Percentiles rank a stretch among this genome's conserved stretches.
phyloP scores from a whole-genome alignment of 2,888 invertebrate species.

The Hymenopus coronatus region DNA sequence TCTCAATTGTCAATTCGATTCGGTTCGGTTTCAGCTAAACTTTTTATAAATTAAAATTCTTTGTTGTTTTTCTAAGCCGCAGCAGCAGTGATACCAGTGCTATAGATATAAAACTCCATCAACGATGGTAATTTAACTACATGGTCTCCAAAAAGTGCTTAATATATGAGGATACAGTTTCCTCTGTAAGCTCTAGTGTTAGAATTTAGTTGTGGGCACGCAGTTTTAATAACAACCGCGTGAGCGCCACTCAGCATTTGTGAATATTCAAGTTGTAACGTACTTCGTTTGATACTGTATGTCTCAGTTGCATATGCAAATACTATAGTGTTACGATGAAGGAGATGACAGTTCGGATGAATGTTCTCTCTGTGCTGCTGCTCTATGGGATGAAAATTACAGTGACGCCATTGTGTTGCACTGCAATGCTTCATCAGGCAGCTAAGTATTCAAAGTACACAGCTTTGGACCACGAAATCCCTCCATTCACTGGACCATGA shows the following conservation, averaged over 20 bases:
- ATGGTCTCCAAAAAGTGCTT: too few species aligned
- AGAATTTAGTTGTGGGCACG: too few species aligned
- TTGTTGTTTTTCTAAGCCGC: too few species aligned
- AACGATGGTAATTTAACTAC: too few species aligned
- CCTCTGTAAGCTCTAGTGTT: too few species aligned
- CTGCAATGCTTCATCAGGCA: not conserved
- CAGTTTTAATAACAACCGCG: too few species aligned
- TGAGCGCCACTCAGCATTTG: not conserved
- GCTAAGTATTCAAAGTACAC: not conserved
- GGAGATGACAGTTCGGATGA: not conserved
- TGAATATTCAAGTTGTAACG: not conserved
- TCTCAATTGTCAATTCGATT: too few species aligned
- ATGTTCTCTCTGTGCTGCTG: not conserved
- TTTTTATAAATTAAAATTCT: too few species aligned
- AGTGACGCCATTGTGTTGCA: not conserved
- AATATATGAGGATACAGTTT: too few species aligned
- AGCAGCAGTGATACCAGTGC: too few species aligned
- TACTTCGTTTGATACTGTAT: not conserved
- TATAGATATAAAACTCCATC: too few species aligned
- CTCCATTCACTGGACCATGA: not conserved
- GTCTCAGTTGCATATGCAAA: not conserved
- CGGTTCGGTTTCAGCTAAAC: too few species aligned
- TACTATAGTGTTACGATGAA: not conserved
- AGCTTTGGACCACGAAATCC: not conserved
- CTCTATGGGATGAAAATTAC: not conserved